Base-by-base conservation (phyloP, 2,113 vertebrate genomes). In the Muscicapa adusta region DNA sequence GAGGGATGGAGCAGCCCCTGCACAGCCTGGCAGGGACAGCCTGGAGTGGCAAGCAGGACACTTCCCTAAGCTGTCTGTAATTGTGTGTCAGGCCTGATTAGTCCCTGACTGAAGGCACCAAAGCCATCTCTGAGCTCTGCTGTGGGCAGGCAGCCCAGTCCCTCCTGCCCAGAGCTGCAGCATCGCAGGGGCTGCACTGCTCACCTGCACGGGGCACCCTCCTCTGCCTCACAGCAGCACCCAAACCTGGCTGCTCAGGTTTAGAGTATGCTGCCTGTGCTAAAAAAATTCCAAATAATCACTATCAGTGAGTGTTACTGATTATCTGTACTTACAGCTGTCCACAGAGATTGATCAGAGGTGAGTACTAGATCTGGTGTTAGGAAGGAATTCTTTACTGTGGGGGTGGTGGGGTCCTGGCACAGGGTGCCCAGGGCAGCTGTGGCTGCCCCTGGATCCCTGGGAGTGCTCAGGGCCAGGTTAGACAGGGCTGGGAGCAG, bases 171-270 rank as follows among this genome's bases (percentile, higher is more conserved):
- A 28, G 34, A 56, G 26, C 47, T 0, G 0, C 38, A 23, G 57
- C 57, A n/a, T 17, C 4, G 10, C 38, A 5, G 48, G 38, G 26
- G 4, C 48, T 26, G 67, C 47, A 4, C 43, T 3, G 19, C 45
- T 9, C 14, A 0, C 34, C 43, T 17, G n/a, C 2, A 0, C 36
- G 4, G 18, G 58, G 58, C 2, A 7, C 7, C 33, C 23, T 48
- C 20, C 80, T 53, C 31, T 34, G 34, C 10, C 47, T 20, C 48
- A 19, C 31, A 34, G 70, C 34, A 24, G 36, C 60, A 14, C 19
- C 47, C n/a, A 24, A 4, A 9, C 12, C 18, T 43, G 3, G 0
- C 22, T 53, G 57, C 12, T n/a, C 28, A 8, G 12, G 6, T 16
- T 54, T 29, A 28, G 18, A 73, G 17, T 0, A 0, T 7, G 18